Evolutionary conservation across 2,113 vertebrate genomes (phyloP).

Genomic region (Petrocephalus zakoni): DNA sequence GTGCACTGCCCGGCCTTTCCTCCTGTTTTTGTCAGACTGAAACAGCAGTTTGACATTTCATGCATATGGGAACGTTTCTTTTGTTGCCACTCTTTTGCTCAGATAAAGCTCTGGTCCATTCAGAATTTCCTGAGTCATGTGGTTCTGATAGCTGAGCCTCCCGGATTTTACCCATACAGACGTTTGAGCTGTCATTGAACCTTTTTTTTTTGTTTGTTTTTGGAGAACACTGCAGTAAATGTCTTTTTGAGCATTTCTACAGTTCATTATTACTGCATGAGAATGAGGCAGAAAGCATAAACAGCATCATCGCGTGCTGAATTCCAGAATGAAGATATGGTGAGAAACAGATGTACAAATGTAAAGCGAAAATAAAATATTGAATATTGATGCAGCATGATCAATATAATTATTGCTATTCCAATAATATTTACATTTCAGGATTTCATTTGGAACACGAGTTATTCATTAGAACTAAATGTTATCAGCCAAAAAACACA

Average conservation of each 20-base stretch:
- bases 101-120: neutral
- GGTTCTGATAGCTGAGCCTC: neutral
- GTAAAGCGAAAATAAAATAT: neutral
- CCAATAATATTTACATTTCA: neutral
- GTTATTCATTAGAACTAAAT: neutral
- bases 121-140: neutral
- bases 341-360: neutral
- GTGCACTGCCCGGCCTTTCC: neutral
- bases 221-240: neutral
- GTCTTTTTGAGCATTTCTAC: neutral
- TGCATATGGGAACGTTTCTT: neutral
- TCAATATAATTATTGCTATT: neutral
- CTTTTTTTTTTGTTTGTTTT: neutral
- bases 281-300: neutral
- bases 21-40: neutral
- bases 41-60: neutral
- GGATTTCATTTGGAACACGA: neutral
- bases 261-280: neutral
- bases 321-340: neutral
- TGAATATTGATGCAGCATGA: neutral
- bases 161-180: neutral
- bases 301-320: neutral
- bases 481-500: neutral
- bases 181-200: neutral
- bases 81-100: neutral